Conservation (phyloP, 2,113 vertebrate genomes). For the Kobus ellipsiprymnus region DNA sequence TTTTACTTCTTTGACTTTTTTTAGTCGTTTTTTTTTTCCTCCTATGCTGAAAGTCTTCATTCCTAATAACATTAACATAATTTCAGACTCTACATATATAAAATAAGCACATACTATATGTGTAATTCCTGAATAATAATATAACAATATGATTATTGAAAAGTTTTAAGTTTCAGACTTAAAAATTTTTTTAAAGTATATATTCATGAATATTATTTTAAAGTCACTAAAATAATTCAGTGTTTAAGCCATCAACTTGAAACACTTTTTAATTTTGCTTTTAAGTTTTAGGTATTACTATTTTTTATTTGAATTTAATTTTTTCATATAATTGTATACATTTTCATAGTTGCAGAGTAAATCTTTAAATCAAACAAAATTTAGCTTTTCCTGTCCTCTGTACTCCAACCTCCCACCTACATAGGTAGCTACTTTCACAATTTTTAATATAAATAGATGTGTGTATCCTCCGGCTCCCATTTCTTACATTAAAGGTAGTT, state of each 20-base stretch:
- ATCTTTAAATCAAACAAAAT: background rate
- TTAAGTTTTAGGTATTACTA: background rate
- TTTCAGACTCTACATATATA: background rate
- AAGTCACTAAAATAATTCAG: background rate
- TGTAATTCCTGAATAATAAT: background rate
- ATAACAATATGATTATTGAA: background rate
- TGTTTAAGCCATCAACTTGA: background rate
- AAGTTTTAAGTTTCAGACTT: background rate
- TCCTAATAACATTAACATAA: background rate
- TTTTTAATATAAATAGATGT: background rate
- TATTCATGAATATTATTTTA: background rate
- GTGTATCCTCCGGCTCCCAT: background rate
- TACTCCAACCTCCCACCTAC: background rate
- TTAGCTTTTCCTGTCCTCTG: background rate
- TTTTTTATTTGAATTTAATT: constrained; percentile 16
- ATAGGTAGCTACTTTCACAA: background rate
- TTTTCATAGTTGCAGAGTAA: background rate
- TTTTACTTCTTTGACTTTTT: background rate
- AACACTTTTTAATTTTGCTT: background rate
- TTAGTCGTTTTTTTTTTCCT: background rate
- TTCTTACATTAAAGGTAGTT: background rate
- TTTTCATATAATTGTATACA: background rate
- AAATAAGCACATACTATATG: background rate
- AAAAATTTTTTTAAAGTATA: background rate
- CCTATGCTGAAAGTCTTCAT: background rate